Evolutionary conservation across 2,113 vertebrate genomes (phyloP).

Genomic region (Numenius arquata): DNA sequence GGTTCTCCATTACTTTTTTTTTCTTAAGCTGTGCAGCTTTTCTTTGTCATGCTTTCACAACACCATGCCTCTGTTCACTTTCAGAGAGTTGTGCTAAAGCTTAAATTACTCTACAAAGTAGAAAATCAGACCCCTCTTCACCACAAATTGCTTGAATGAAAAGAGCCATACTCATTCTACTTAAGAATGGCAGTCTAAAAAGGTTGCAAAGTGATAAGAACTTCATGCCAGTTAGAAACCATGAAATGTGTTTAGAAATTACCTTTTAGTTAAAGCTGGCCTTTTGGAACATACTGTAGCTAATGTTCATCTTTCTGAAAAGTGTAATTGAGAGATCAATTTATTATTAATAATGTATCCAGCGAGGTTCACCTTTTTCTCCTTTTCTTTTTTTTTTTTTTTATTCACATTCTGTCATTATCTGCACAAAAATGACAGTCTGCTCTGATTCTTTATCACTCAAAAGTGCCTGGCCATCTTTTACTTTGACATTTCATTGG

Average conservation of each 20-base stretch:
- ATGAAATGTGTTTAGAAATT: neutral
- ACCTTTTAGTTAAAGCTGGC: neutral
- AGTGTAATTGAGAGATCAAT: neutral
- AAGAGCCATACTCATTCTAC: neutral
- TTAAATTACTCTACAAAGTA: neutral
- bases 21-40: neutral
- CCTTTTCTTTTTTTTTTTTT: fast-evolving
- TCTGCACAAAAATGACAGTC: neutral
- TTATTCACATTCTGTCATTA: neutral
- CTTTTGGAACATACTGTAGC: neutral
- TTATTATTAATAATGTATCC: neutral
- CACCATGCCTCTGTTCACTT: neutral
- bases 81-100: neutral
- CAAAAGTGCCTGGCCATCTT: neutral
- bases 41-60: neutral
- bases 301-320: neutral
- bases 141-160: neutral
- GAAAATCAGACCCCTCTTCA: neutral
- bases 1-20: fast-evolving
- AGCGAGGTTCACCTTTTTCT: fast-evolving
- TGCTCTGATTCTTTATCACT: neutral
- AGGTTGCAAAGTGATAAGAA: neutral
- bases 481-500: neutral
- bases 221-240: neutral
- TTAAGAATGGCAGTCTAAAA: neutral